These are phyloP conservation scores for Apodemia hepburni DNA, from an alignment of 2,888 invertebrate species.

Conservation along the genomic window DNA sequence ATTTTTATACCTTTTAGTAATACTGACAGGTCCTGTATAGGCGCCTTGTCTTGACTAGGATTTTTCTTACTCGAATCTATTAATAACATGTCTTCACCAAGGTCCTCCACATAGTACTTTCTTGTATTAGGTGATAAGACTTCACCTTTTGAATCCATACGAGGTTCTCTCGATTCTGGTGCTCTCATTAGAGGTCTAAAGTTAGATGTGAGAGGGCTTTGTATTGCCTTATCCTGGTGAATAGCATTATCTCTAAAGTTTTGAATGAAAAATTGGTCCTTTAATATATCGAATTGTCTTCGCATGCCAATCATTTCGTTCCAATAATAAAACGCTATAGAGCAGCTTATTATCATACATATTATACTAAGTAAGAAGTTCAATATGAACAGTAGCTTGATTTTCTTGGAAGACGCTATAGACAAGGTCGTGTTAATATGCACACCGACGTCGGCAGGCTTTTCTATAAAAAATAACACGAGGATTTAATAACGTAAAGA, in stretches of 20 bases:
- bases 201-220: slow-evolving; percentile 48
- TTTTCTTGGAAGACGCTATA: slow-evolving; percentile 75
- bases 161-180: slow-evolving; percentile 44
- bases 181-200: slow-evolving; percentile 39
- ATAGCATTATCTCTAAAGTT: slow-evolving; percentile 41
- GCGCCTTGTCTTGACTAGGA: slow-evolving; percentile 42
- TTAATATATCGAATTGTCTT: slow-evolving; percentile 57
- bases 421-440: slow-evolving; percentile 72
- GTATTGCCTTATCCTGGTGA: slow-evolving; percentile 42
- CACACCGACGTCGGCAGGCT: slow-evolving; percentile 65
- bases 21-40: slow-evolving; percentile 43
- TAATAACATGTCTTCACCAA: slow-evolving; percentile 63
- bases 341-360: slow-evolving; percentile 61
- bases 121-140: slow-evolving; percentile 43
- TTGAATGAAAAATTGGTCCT: slow-evolving; percentile 55
- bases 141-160: slow-evolving; percentile 41
- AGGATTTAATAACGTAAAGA: slow-evolving; percentile 15
- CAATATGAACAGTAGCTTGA: slow-evolving; percentile 63
- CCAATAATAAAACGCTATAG: slow-evolving; percentile 67
- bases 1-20: slow-evolving; percentile 61
- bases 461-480: slow-evolving; percentile 47
- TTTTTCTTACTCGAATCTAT: slow-evolving; percentile 63
- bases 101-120: slow-evolving; percentile 59
- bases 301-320: slow-evolving; percentile 64
- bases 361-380: slow-evolving; percentile 65